Conservation (phyloP, 2,888 invertebrate species). For the Sarcophaga variegata region DNA sequence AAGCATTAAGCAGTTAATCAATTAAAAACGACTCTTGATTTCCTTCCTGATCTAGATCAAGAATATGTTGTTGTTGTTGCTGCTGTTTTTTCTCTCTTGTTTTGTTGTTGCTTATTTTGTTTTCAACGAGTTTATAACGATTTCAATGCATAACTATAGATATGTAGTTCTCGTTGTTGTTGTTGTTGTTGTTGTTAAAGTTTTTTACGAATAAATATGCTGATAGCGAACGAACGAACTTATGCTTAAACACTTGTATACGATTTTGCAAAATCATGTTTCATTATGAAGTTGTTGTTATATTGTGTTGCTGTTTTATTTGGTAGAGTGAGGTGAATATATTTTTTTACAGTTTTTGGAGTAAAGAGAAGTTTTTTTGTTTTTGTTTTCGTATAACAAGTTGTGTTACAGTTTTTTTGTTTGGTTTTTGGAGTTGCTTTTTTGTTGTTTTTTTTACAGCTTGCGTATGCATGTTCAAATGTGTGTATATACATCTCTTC, state of each 20-base stretch:
- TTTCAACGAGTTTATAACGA: neutral
- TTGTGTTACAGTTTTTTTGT: neutral
- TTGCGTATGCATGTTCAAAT: neutral
- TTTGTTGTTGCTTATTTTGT: conserved; percentile 19
- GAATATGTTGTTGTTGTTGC: conserved; percentile 67
- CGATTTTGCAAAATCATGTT: neutral
- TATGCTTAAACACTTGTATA: too few species aligned
- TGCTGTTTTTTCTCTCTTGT: neutral
- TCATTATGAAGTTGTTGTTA: neutral
- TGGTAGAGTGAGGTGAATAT: too few species aligned
- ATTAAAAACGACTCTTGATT: conserved; percentile 81
- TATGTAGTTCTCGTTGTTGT: neutral
- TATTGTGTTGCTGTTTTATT: neutral
- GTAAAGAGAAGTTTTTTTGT: neutral
- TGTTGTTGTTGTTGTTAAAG: conserved; percentile 7
- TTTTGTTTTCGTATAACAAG: neutral
- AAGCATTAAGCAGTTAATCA: conserved; percentile 78
- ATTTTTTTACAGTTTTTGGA: too few species aligned
- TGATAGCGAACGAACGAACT: too few species aligned
- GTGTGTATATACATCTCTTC: neutral
- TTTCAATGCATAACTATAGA: neutral
- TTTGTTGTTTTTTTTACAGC: neutral
- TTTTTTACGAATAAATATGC: conserved; percentile 11
- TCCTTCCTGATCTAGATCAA: conserved; percentile 81
- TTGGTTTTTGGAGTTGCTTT: neutral